Evolutionary conservation across 92 coral and sea anemone species (phyloP), one percentile per base, ranked within the genome.

Genomic region (Umimayanthus chanpuru): DNA sequence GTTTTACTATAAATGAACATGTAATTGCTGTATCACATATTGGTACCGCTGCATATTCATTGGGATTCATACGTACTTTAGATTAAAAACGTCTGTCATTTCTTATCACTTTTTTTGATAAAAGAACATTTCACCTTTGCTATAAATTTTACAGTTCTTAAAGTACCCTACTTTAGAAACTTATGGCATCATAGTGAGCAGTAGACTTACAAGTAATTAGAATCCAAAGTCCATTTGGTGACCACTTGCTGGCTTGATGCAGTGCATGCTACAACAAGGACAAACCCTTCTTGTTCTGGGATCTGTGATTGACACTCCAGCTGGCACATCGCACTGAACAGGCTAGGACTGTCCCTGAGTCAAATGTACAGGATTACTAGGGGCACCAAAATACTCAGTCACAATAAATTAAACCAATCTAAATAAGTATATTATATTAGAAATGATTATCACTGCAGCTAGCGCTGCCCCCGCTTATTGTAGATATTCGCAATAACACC

Each of bases 181-280:
- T 61, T 0, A 61, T 61, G 67, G 6, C 25, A 21, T 18, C 21
- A 12, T 2, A 79, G 0, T 53, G n/a, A 50, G 2, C 7, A 3
- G 44, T 23, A 23, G 67, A 83, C 87, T 83, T 64, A 83, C 87
- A 83, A 47, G 56, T 61, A 38, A 4, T 11, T 1, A 47, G 79
- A 71, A 70, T 71, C 87, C 21, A 83, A 74, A 29, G 78, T 70
- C 79, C 87, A 83, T 18, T 72, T 83, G 41, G 87, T 83, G 87
- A 83, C 87, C 28, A 83, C 43, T 1, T 65, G 77, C 65, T 70
- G 50, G 18, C 25, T 23, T 4, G 82, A 26, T 1, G 44, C 66
- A 25, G 65, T 83, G 20, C 18, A 7, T 14, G 77, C 87, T 26
- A 83, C 78, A 70, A 29, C 78, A 25, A 83, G 44, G 36, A 30